phyloP scores from a whole-genome alignment of 2,797 vertebrate species.

The Phrynocephalus vlangalii region DNA sequence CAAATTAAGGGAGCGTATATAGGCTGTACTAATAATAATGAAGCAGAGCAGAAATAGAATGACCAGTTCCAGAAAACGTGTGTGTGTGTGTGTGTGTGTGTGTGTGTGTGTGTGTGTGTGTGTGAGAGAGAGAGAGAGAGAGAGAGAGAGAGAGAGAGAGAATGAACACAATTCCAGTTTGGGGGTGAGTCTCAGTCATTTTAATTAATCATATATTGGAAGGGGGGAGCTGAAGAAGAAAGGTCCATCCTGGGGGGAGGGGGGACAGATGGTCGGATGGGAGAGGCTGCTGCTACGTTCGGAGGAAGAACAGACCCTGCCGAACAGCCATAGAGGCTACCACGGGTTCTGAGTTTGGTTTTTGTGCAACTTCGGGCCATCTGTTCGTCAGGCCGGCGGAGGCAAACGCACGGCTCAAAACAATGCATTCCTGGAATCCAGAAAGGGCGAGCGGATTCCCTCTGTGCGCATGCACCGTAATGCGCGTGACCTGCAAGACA shows the following conservation, averaged over 20 bases:
- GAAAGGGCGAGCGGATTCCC: not conserved
- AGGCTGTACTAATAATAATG: too few species aligned
- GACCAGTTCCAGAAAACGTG: too few species aligned
- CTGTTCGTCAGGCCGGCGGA: constrained; percentile 69
- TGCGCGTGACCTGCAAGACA: constrained; percentile 51
- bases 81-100: too few species aligned
- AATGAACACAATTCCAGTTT: not conserved
- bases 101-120: not conserved
- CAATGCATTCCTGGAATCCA: constrained; percentile 57
- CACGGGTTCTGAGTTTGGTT: constrained; percentile 31
- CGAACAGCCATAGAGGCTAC: constrained; percentile 72
- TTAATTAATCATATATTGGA: constrained; percentile 77
- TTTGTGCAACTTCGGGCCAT: constrained; percentile 67
- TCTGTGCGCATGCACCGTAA: not conserved
- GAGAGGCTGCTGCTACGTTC: constrained; percentile 44
- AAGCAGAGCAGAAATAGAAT: too few species aligned
- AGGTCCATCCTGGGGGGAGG: constrained; percentile 62
- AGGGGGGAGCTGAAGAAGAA: constrained; percentile 50
- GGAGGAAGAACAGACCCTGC: constrained; percentile 45
- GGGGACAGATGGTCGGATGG: constrained; percentile 76
- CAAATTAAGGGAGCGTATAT: too few species aligned
- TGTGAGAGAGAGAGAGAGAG: not conserved
- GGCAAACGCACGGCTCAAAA: constrained; percentile 49
- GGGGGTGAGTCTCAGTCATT: constrained; percentile 3
- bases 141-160: not conserved